Evolutionary conservation across 2,797 vertebrate genomes (phyloP).

Genomic region (Babyrousa celebensis): DNA sequence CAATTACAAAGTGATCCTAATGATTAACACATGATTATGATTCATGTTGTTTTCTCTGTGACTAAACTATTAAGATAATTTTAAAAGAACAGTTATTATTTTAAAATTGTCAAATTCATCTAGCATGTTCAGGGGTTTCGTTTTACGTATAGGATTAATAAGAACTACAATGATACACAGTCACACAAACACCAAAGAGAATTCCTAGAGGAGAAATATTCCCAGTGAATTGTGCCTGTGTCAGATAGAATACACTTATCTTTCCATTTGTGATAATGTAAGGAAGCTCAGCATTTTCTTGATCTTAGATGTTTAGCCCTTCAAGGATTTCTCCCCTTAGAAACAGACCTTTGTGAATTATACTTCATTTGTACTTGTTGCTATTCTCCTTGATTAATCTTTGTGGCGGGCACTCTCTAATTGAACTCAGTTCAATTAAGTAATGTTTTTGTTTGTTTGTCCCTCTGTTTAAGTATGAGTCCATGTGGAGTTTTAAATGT

Average conservation of each 20-base stretch:
- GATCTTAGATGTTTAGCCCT: slow-evolving; percentile 8
- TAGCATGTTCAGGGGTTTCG: slow-evolving; percentile 31
- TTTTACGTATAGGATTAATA: background rate
- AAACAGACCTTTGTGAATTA: slow-evolving; percentile 54
- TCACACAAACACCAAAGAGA: background rate
- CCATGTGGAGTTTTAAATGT: slow-evolving; percentile 35
- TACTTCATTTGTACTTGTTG: slow-evolving; percentile 47
- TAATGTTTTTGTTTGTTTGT: background rate
- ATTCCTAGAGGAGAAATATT: background rate
- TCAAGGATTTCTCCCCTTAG: slow-evolving; percentile 46
- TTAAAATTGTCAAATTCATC: slow-evolving; percentile 52
- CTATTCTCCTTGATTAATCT: slow-evolving; percentile 66
- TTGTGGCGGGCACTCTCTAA: background rate
- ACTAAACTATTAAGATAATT: slow-evolving; percentile 65
- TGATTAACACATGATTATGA: slow-evolving; percentile 78
- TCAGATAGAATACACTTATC: background rate
- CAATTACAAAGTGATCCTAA: slow-evolving; percentile 27
- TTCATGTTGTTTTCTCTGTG: slow-evolving; percentile 69
- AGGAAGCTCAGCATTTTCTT: slow-evolving; percentile 22
- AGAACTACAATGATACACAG: background rate
- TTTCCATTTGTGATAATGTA: background rate
- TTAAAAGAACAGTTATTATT: slow-evolving; percentile 50
- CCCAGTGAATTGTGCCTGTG: background rate
- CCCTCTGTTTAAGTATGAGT: slow-evolving; percentile 7
- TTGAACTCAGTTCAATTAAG: slow-evolving; percentile 62